Evolutionary conservation across 2,797 vertebrate genomes (phyloP).

Genomic region (Sternarchorhynchus goeldii): DNA sequence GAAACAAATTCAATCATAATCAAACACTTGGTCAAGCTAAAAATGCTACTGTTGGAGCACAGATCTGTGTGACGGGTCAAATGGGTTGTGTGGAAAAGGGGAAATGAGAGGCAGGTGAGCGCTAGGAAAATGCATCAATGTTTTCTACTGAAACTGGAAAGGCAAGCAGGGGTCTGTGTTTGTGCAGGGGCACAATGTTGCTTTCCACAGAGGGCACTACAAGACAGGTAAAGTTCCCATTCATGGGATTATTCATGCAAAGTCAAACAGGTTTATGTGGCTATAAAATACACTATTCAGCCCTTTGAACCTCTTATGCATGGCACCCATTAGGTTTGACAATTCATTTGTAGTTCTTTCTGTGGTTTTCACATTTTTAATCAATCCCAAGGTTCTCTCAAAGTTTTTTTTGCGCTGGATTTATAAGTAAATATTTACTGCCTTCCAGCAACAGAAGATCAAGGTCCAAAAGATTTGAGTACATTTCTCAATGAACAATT

Average conservation of each 20-base stretch:
- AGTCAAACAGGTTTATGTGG: not conserved
- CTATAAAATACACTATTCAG: not conserved
- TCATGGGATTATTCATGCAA: not conserved
- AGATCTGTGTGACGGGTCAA: not conserved
- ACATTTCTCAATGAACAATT: not conserved
- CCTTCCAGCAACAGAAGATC: not conserved
- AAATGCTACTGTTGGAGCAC: not conserved
- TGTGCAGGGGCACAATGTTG: not conserved
- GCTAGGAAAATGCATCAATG: not conserved
- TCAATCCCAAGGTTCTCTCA: too few species aligned
- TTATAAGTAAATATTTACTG: not conserved
- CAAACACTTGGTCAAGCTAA: conserved; percentile 32
- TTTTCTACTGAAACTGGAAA: not conserved
- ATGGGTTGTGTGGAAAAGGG: not conserved
- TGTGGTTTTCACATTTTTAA: too few species aligned
- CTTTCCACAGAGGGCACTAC: not conserved
- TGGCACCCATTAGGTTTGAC: too few species aligned
- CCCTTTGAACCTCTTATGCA: too few species aligned
- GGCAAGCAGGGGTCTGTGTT: not conserved
- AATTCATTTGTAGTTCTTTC: too few species aligned
- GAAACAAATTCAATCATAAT: conserved; percentile 60
- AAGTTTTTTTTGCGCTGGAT: not conserved
- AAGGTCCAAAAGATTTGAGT: too few species aligned
- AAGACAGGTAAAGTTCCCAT: not conserved
- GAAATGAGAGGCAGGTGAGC: not conserved